These are phyloP conservation scores for Hyposmocoma kahamanoa DNA, from an alignment of 1,140 invertebrate genomes.

Conservation along the genomic window DNA sequence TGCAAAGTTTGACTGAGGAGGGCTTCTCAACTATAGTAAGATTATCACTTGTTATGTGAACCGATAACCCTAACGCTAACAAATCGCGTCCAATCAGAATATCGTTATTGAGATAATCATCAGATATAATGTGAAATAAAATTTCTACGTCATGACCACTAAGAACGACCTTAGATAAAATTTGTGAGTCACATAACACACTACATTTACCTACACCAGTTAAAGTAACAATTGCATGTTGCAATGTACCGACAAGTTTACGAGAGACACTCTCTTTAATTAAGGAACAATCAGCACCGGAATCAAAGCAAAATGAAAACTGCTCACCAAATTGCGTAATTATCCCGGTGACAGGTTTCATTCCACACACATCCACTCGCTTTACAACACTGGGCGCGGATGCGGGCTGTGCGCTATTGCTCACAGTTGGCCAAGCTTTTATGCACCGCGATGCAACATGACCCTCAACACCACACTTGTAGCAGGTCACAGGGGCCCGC, in stretches of 20 bases:
- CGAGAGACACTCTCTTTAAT: not conserved
- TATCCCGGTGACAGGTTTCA: not conserved
- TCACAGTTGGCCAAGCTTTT: too few species aligned
- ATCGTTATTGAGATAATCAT: not conserved
- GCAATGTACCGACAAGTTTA: not conserved
- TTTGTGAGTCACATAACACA: not conserved
- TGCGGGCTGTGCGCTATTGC: not conserved
- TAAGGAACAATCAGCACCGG: not conserved
- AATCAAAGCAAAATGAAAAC: slow-evolving; percentile 3
- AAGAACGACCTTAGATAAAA: not conserved
- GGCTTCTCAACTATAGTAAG: not conserved
- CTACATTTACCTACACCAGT: not conserved
- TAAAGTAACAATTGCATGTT: not conserved
- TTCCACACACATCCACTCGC: not conserved
- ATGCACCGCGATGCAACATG: not conserved
- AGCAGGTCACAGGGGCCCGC: not conserved
- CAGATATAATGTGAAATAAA: not conserved
- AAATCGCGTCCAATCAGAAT: not conserved
- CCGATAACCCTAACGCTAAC: not conserved
- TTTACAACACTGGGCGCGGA: not conserved
- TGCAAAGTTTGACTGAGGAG: not conserved
- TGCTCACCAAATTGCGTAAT: not conserved
- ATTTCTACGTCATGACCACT: not conserved
- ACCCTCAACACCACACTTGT: not conserved
- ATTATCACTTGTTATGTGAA: not conserved